Evolutionary conservation across 2,113 vertebrate genomes (phyloP).

Genomic region (Gallinago paraguaiae): DNA sequence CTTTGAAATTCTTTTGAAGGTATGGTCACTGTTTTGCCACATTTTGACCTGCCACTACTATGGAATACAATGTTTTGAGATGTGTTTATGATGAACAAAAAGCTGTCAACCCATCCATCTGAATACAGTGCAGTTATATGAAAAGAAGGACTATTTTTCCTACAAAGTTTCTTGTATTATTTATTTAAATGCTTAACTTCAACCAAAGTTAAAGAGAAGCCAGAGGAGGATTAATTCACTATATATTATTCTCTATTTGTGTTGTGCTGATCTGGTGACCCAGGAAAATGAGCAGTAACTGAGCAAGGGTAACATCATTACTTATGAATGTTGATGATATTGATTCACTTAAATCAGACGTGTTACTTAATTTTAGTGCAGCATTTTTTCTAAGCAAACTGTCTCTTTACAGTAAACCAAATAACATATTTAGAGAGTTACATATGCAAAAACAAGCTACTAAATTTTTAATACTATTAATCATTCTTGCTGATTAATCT

Average conservation of each 20-base stretch:
- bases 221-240: background rate
- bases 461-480: constrained; percentile 1
- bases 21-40: background rate
- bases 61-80: background rate
- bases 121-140: background rate
- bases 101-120: background rate
- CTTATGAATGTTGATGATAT: background rate
- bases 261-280: background rate
- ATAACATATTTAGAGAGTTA: background rate
- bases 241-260: background rate
- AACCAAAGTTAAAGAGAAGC: background rate
- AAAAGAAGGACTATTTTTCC: background rate
- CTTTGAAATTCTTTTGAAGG: background rate
- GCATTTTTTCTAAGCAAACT: background rate
- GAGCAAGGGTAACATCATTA: background rate
- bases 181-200: background rate
- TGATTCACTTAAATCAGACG: constrained; percentile 1
- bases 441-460: background rate
- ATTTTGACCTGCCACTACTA: background rate
- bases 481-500: background rate
- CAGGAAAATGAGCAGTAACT: background rate
- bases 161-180: background rate
- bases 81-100: background rate
- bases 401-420: background rate
- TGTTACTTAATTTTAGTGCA: constrained; percentile 1